A percentile compares a stretch with the other conserved stretches of the same genome.
Evolutionary conservation across 30 jellyfish, hydroid and myxozoan genomes (phyloP).

Genomic region (Pelagia noctiluca): DNA sequence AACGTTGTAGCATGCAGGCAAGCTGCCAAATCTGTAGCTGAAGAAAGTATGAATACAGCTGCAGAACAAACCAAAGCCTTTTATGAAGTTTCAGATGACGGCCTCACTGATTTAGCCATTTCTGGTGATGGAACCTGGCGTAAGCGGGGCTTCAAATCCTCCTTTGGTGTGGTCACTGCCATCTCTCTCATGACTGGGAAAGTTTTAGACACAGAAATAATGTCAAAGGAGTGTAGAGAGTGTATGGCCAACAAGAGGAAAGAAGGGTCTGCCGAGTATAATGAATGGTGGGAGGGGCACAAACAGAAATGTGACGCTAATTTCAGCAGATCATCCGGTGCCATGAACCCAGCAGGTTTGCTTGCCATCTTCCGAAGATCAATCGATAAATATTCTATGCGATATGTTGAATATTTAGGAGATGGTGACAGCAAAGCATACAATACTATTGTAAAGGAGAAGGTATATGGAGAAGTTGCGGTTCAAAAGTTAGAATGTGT

Average conservation of each 20-base stretch:
- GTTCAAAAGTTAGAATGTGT: too few species aligned
- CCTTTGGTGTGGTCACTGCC: too few species aligned
- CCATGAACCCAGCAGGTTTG: slow-evolving; percentile 4
- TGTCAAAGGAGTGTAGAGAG: too few species aligned
- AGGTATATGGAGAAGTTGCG: too few species aligned
- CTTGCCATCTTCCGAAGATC: background rate
- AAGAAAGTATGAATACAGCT: slow-evolving; percentile 5
- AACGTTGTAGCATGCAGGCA: background rate
- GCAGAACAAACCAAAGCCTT: background rate
- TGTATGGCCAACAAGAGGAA: background rate
- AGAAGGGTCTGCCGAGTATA: background rate
- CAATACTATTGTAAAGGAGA: too few species aligned
- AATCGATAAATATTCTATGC: slow-evolving; percentile 2
- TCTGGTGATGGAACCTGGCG: slow-evolving; percentile 16
- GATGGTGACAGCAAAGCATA: slow-evolving; percentile 25
- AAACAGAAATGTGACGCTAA: slow-evolving; percentile 11
- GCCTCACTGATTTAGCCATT: background rate
- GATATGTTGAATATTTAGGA: too few species aligned
- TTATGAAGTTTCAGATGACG: background rate
- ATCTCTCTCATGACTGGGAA: too few species aligned
- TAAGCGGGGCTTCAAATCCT: too few species aligned
- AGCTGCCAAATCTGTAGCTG: slow-evolving; percentile 1
- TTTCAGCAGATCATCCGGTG: background rate
- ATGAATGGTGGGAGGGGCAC: background rate
- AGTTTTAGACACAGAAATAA: too few species aligned